phyloP scores from a whole-genome alignment of 2,888 invertebrate species.

The Oconnorella tubifera region DNA sequence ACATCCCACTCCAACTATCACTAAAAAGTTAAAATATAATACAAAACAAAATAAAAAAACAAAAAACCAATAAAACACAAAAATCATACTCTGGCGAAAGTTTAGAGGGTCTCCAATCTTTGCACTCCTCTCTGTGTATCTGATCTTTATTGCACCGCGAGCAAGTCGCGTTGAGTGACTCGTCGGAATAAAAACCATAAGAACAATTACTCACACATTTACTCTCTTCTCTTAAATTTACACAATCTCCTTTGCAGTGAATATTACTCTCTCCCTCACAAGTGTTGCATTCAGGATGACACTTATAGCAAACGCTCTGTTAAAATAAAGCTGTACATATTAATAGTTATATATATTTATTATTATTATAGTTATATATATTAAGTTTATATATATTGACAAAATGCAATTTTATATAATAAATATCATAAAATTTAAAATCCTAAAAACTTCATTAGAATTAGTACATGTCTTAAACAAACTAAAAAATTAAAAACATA shows the following conservation, averaged over 20 bases:
- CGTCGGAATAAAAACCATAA: background rate
- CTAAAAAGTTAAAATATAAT: too few species aligned
- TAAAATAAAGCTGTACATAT: conserved; percentile 6
- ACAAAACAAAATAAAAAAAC: too few species aligned
- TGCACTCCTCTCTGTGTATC: background rate
- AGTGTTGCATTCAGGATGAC: conserved; percentile 8
- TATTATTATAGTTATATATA: background rate
- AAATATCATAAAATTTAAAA: background rate
- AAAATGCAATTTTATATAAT: background rate
- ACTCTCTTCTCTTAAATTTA: background rate
- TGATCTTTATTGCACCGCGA: background rate
- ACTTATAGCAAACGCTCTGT: conserved; percentile 5
- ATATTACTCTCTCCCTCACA: background rate
- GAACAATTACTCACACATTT: conserved; percentile 2
- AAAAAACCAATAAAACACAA: too few species aligned
- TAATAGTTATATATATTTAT: too few species aligned
- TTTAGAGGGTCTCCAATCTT: too few species aligned
- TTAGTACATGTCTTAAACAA: too few species aligned
- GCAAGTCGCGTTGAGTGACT: background rate
- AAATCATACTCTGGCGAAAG: too few species aligned
- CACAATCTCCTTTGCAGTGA: background rate
- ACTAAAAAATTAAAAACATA: too few species aligned
- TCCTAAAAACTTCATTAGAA: background rate
- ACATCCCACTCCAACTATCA: too few species aligned
- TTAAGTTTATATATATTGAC: background rate